Base-by-base conservation (phyloP, 2,113 vertebrate genomes). In the Sus scrofa region DNA sequence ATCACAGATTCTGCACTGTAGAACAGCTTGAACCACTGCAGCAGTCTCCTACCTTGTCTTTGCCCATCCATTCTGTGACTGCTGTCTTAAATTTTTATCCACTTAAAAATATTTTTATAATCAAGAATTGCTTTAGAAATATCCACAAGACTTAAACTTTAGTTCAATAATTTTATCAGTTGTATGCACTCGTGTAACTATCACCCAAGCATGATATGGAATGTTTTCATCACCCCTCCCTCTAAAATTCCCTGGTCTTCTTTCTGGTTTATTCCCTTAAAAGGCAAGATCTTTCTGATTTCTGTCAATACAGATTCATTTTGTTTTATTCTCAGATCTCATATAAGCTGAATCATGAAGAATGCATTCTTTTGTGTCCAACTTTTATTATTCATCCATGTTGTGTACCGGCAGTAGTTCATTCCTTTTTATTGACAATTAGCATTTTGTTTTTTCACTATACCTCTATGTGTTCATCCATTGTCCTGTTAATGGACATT, bases 391-490 rank as follows among this genome's bases (percentile, higher is more conserved):
- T 67, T 68, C 22, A 1, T 4, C 30, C 27, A 0, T 7, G 34
- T 19, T 52, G 27, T n/a, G n/a, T 71, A 4, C 10, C 27, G 58
- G 8, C 39, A 3, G 56, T 8, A 10, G 15, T 26, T 71, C 37
- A 9, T 12, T 19, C 6, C 32, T 73, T 67, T 63, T 39, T 22
- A 74, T 26, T 14, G 22, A 54, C 44, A 26, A 32, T 58, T 1
- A 34, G 24, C 39, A 24, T 37, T 88, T 90, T 52, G 22, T 20
- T 7, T 67, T 22, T 24, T 24, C 73, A 70, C 7, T 13, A 14
- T 39, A 3, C 20, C 11, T 60, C 6, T 0, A 0, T 68, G 20
- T n/a, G 27, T 32, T 44, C 32, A 37, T 7, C 9, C 10, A 2
- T 13, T 60, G 44, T 27, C 32, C 84, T 67, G 26, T 9, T 18